Base-by-base conservation (phyloP, 2,113 vertebrate species). In the Ailurus styani region DNA sequence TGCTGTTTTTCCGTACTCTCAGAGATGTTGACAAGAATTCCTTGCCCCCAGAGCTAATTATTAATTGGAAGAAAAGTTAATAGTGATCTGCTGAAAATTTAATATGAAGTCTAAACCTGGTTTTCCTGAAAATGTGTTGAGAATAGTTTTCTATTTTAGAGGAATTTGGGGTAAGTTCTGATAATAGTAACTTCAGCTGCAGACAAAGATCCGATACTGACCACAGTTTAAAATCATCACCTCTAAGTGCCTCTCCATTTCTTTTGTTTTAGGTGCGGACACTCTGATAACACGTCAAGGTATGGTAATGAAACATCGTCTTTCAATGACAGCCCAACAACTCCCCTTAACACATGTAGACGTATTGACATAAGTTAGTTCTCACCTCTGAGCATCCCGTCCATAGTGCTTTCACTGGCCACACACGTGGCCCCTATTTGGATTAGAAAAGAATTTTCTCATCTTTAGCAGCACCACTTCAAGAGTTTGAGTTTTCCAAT, bases 401-500 rank as follows among this genome's bases (percentile, higher is more conserved):
- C 34, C 31, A 9, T 12, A 31, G 68, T 10, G 11, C 7, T n/a
- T 85, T 82, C 27, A 3, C 75, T 81, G 84, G 50, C 42, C 20
- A 72, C 29, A 54, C 31, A 55, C 8, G 31, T 25, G 40, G 82
- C 29, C 52, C 47, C 34, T 87, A 6, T 78, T 81, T 97, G n/a
- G 25, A 82, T 64, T 50, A 68, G 45, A 87, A 64, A 95, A 52
- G 13, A 68, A 64, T 90, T 40, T 75, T 47, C 60, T 88, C 47
- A 42, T 91, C 47, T 70, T 96, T 50, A 78, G 79, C 70, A 72
- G 87, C n/a, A 18, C 87, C 81, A 57, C 54, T 88, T 85, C 27
- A 34, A 90, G 64, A 83, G 93, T 87, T 68, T 96, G 92, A 83
- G 40, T 86, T 98, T 96, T 97, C 90, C 89, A 64, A 94, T 97